Evolutionary conservation across 1,140 invertebrate genomes (phyloP).

Genomic region (Brachystomella parvula): DNA sequence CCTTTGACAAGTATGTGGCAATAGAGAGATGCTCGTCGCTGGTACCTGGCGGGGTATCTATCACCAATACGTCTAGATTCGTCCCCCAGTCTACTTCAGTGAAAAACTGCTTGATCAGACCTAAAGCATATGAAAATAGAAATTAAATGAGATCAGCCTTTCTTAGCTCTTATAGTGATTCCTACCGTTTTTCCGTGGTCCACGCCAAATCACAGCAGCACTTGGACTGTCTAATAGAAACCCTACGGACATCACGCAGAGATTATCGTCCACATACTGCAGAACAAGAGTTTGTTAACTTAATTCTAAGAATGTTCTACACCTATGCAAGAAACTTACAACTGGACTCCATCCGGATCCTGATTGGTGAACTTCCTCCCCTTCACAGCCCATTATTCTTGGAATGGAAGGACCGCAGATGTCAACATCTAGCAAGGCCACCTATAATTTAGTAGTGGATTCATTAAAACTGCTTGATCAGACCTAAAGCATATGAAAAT

Average conservation of each 20-base stretch:
- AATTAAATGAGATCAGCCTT: background rate
- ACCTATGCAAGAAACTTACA: constrained; percentile 51
- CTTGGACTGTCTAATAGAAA: constrained; percentile 73
- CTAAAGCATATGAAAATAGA: constrained; percentile 43
- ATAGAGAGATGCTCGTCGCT: constrained; percentile 88
- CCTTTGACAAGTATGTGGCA: constrained; percentile 45
- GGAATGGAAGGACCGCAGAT: constrained; percentile 78
- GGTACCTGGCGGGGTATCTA: constrained; percentile 92
- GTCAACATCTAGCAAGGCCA: constrained; percentile 83
- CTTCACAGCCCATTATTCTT: constrained; percentile 51
- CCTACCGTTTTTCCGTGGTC: constrained; percentile 84
- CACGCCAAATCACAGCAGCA: constrained; percentile 90
- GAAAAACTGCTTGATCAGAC: constrained; percentile 88
- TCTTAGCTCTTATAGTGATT: background rate
- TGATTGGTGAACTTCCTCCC: constrained; percentile 79
- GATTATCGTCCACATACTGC: constrained; percentile 73
- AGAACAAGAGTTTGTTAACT: constrained; percentile 8
- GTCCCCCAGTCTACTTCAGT: constrained; percentile 88
- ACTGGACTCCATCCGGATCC: constrained; percentile 95
- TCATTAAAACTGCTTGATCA: constrained; percentile 78
- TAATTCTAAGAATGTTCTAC: background rate
- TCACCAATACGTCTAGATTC: constrained; percentile 73
- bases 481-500: constrained; percentile 48
- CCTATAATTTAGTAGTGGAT: constrained; percentile 45
- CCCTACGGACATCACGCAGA: constrained; percentile 87